These are phyloP conservation scores for Plusia festucae DNA, from an alignment of 2,888 invertebrate species.

Conservation along the genomic window DNA sequence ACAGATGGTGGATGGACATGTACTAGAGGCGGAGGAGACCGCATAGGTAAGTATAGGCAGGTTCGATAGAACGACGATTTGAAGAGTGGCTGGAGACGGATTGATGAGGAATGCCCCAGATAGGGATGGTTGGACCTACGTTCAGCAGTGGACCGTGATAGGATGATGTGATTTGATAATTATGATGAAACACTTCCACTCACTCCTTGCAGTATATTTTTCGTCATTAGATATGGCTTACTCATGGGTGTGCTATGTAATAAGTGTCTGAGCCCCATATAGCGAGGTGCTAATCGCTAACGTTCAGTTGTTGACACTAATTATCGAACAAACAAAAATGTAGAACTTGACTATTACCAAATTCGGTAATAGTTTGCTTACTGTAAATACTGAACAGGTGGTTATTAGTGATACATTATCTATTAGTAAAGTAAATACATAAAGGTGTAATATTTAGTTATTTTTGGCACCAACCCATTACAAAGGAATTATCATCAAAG, in stretches of 20 bases:
- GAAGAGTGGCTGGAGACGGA: no score
- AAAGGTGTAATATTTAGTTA: neutral
- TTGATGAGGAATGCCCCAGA: no score
- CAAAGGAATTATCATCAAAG: neutral
- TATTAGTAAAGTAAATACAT: neutral
- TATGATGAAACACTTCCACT: no score
- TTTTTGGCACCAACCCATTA: neutral
- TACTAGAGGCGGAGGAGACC: no score
- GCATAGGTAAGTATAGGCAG: no score
- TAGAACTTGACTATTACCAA: neutral
- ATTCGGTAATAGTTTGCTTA: neutral
- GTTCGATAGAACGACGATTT: no score
- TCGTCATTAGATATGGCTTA: no score
- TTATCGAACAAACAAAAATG: neutral
- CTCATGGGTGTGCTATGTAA: neutral
- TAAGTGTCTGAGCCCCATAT: neutral
- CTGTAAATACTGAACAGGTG: neutral
- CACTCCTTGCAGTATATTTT: no score
- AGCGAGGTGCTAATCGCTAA: neutral
- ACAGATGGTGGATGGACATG: no score
- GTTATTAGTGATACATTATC: neutral
- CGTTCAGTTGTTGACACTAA: neutral
- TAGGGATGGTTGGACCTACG: no score
- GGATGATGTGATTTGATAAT: no score
- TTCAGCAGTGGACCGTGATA: no score